Conservation (phyloP, 2,797 vertebrate genomes). For the Melanogrammus aeglefinus region DNA sequence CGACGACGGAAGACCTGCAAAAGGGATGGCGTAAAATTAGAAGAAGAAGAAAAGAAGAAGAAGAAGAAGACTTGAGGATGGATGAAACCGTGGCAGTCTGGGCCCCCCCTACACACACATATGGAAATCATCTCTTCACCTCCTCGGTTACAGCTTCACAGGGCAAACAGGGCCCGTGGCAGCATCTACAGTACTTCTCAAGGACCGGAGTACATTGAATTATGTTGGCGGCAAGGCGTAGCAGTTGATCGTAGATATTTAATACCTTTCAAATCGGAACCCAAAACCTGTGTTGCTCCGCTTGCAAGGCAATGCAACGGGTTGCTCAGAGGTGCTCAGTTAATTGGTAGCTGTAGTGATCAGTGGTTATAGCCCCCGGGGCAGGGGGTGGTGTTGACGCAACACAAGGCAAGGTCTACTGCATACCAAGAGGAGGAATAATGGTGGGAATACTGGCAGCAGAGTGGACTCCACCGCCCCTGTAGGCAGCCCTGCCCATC, state of each 20-base stretch:
- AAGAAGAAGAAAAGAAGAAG: no score
- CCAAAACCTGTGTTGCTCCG: background rate
- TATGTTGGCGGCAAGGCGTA: slow-evolving; percentile 4
- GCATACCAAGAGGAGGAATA: background rate
- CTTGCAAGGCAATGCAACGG: background rate
- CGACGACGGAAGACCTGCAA: slow-evolving; percentile 52
- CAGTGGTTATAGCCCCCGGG: slow-evolving; percentile 24
- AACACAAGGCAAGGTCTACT: background rate
- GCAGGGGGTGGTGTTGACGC: slow-evolving; percentile 8
- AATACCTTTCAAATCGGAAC: background rate
- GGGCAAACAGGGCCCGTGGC: slow-evolving; percentile 41
- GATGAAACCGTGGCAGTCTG: slow-evolving; percentile 54
- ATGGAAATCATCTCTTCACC: slow-evolving; percentile 73
- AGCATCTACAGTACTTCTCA: slow-evolving; percentile 30
- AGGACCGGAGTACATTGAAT: slow-evolving; percentile 2
- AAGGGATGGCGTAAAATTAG: slow-evolving; percentile 66
- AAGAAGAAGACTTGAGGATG: slow-evolving; percentile 61
- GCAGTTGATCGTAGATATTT: background rate
- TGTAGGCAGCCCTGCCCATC: background rate
- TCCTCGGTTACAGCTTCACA: slow-evolving; percentile 36
- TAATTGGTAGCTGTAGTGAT: slow-evolving; percentile 3
- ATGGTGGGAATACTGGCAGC: background rate
- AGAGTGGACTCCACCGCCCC: slow-evolving; percentile 1
- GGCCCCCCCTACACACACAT: slow-evolving; percentile 66
- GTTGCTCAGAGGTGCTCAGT: background rate